Evolutionary conservation across 2,888 invertebrate species (phyloP), one percentile per base, ranked within the genome.

Genomic region (Timema cristinae): DNA sequence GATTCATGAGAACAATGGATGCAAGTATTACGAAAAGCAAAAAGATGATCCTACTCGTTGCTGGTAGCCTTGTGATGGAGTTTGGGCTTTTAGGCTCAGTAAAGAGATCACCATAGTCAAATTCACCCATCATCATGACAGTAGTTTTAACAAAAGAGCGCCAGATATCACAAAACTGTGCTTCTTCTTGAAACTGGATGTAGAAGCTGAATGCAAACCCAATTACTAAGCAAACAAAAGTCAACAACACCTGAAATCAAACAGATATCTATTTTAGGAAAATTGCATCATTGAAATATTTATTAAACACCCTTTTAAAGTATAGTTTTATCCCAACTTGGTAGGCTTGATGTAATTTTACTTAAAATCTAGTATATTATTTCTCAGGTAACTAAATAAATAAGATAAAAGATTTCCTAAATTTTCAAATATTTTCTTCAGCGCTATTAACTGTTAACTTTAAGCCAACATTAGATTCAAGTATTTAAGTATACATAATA

Each of bases 51-150:
- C 85, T 81, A 50, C 84, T 82, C 48, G 82, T 81, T 56, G 78
- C 77, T n/a, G 77, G 77, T 50, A 80, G 73, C 49, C 71, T 71
- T 8, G 10, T 68, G 68, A 61, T 70, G 49, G 68, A 73, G 15
- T 74, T 75, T 15, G 76, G 74, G 54, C 77, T 69, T 69, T 56
- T 67, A 5, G 63, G 61, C 32, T 76, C 75, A 51, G 51, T 75
- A 77, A 85, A 85, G 69, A 85, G 79, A 68, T 81, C 81, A 16
- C 79, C 79, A 77, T 85, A 86, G 75, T 86, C 85, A 75, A 84
- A 84, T 78, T 86, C 86, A 32, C 86, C 87, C 79, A 85, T 85
- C 86, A 87, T 86, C 86, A 87, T 87, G 54, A 86, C 86, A 56
- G 84, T 79, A 16, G 86, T 86, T 76, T 84, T 85, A 52, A 86